Evolutionary conservation across 2,113 vertebrate species (phyloP).

Genomic region (Cyprinus carpio): DNA sequence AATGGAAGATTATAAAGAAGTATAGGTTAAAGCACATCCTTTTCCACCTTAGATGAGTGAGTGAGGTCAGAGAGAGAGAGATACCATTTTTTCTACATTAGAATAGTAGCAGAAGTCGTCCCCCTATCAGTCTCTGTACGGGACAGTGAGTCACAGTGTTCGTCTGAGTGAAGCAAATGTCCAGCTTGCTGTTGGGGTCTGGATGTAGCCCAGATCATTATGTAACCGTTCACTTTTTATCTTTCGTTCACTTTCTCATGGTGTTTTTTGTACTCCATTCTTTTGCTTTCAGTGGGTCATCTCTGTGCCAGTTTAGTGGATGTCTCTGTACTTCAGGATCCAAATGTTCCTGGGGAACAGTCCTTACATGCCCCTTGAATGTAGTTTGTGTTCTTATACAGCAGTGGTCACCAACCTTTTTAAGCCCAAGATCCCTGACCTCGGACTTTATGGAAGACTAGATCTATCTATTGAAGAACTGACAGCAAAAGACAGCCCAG

Average conservation of each 20-base stretch:
- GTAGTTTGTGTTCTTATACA: not conserved
- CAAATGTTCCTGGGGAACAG: not conserved
- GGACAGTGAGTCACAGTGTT: not conserved
- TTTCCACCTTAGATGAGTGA: not conserved
- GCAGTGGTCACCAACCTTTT: too few species aligned
- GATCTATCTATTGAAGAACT: too few species aligned
- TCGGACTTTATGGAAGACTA: too few species aligned
- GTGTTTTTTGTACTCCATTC: not conserved
- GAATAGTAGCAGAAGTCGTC: too few species aligned
- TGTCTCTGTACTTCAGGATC: not conserved
- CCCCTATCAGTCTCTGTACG: too few species aligned
- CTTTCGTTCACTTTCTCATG: conserved; percentile 22
- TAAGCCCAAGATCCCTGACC: too few species aligned
- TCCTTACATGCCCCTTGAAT: not conserved
- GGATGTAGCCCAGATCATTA: conserved; percentile 60
- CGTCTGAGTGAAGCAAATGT: conserved; percentile 41
- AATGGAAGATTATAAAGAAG: not conserved
- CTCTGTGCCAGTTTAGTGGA: conserved; percentile 2
- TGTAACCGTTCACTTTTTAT: conserved; percentile 56
- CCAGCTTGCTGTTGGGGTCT: conserved; percentile 50
- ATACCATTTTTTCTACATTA: too few species aligned
- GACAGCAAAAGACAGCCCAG: too few species aligned
- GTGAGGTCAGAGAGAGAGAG: not conserved
- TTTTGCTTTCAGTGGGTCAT: not conserved
- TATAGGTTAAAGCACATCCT: not conserved